A percentile compares a stretch with the other conserved stretches of the same genome.
Conservation (phyloP, 2,113 vertebrate genomes). For the Toxostoma redivivum region DNA sequence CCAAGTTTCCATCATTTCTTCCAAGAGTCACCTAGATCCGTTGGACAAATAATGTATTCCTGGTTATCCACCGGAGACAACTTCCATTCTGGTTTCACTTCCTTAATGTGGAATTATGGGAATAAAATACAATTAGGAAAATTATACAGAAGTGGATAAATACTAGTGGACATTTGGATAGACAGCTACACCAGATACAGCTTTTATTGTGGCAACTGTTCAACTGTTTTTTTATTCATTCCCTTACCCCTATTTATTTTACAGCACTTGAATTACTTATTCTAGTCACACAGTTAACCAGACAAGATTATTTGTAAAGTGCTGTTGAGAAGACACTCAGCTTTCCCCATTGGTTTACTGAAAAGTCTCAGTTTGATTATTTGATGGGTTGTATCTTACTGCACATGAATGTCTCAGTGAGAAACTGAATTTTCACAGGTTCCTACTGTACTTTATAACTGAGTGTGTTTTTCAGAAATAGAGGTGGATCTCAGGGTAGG, state of each 20-base stretch:
- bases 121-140: neutral
- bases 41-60: neutral
- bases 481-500: neutral
- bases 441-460: neutral
- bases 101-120: neutral
- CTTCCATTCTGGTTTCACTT: neutral
- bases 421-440: conserved; percentile 7
- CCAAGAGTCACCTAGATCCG: neutral
- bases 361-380: neutral
- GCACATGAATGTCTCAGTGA: neutral
- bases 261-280: neutral
- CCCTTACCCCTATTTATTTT: neutral
- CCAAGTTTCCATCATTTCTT: neutral
- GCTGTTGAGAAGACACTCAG: neutral
- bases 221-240: neutral
- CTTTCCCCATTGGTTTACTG: neutral
- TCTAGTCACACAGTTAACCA: neutral
- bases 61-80: neutral
- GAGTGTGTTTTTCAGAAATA: conserved; percentile 2
- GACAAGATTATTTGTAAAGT: neutral
- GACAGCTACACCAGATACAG: neutral
- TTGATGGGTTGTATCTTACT: neutral
- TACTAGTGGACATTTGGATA: neutral
- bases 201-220: neutral
- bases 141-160: neutral